These are phyloP conservation scores for Lutjanus erythropterus DNA, from an alignment of 2,113 vertebrate genomes.

Conservation along the genomic window DNA sequence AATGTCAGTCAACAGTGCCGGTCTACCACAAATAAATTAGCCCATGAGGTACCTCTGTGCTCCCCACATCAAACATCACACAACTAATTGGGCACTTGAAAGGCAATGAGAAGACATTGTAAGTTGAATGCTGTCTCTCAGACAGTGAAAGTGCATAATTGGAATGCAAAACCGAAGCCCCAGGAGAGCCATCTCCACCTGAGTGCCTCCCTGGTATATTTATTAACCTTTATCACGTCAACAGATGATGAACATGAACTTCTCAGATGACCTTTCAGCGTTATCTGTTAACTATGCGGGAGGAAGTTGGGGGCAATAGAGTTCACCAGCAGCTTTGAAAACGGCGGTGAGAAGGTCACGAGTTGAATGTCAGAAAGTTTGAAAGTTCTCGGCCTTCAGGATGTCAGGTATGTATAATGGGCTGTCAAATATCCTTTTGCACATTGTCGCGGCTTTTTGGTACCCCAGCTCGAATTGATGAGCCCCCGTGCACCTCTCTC, in stretches of 20 bases:
- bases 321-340: conserved; percentile 28
- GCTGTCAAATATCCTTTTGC: neutral
- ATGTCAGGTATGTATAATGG: conserved; percentile 25
- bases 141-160: conserved; percentile 53
- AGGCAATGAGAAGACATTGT: conserved; percentile 36
- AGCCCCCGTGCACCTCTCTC: neutral
- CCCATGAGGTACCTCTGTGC: conserved; percentile 9
- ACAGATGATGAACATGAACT: conserved; percentile 69
- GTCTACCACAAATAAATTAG: conserved; percentile 59
- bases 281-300: conserved; percentile 42
- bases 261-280: conserved; percentile 64
- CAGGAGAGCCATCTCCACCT: conserved; percentile 34
- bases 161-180: conserved; percentile 61
- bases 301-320: conserved; percentile 14
- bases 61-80: conserved; percentile 42
- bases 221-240: conserved; percentile 77
- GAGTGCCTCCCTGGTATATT: conserved; percentile 36
- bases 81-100: conserved; percentile 62
- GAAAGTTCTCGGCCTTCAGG: neutral
- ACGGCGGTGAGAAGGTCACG: conserved; percentile 40
- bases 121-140: conserved; percentile 48
- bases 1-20: conserved; percentile 46
- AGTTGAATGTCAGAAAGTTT: conserved; percentile 44
- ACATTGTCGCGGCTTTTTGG: conserved; percentile 1
- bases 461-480: conserved; percentile 23